A percentile compares a stretch with the other conserved stretches of the same genome.
Conservation (phyloP, 2,113 vertebrate species). For the Camelus dromedarius region DNA sequence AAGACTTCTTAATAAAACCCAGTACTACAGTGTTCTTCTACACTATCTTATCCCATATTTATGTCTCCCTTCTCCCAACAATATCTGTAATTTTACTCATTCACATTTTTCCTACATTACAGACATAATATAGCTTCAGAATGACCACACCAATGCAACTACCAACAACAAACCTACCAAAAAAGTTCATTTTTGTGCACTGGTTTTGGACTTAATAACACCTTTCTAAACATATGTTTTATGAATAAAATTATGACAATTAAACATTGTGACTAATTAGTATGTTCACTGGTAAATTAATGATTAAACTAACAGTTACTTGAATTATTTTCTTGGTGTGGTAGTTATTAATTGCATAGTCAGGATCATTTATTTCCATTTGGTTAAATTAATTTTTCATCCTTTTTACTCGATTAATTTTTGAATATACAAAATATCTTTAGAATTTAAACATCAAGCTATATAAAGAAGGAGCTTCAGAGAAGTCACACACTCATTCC, state of each 20-base stretch:
- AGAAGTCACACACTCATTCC: neutral
- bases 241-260: neutral
- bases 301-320: conserved; percentile 1
- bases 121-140: neutral
- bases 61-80: neutral
- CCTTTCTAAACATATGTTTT: neutral
- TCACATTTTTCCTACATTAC: neutral
- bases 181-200: neutral
- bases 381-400: neutral
- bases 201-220: neutral
- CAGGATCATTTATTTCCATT: neutral
- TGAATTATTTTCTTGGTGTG: neutral
- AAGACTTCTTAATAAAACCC: neutral
- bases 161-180: neutral
- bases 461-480: neutral
- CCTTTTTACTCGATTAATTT: neutral
- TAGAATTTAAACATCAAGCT: neutral
- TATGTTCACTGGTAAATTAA: neutral
- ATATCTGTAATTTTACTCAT: neutral
- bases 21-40: neutral
- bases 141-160: neutral
- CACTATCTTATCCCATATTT: neutral
- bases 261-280: neutral
- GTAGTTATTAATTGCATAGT: conserved; percentile 4
- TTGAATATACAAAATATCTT: neutral